A percentile compares a stretch with the other conserved stretches of the same genome.
These are phyloP conservation scores for Coelinius sp. DNA, from an alignment of 2,888 invertebrate genomes.

Conservation along the genomic window DNA sequence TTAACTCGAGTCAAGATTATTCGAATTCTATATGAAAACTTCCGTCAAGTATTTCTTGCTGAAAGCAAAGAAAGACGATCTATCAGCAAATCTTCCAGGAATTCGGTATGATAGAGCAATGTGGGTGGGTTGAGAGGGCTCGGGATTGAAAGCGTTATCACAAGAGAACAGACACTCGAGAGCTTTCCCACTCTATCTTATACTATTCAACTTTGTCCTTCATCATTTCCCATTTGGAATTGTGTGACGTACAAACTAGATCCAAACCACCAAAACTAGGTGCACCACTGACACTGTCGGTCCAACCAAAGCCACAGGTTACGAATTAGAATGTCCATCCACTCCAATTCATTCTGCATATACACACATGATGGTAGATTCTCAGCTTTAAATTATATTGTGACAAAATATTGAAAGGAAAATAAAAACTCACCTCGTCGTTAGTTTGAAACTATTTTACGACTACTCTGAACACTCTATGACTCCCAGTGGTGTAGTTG, in stretches of 20 bases:
- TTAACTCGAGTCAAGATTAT: too few species aligned
- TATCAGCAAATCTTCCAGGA: background rate
- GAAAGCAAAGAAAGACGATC: background rate
- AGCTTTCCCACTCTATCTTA: constrained; percentile 7
- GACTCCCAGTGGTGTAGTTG: background rate
- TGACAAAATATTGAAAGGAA: background rate
- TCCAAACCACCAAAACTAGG: constrained; percentile 45
- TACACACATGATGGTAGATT: background rate
- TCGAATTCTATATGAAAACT: too few species aligned
- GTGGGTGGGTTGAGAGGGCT: background rate
- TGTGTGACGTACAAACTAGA: constrained; percentile 37
- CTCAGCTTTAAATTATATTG: background rate
- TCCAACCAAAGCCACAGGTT: background rate
- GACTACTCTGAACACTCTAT: background rate
- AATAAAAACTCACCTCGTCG: background rate
- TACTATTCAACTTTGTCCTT: background rate
- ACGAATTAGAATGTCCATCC: background rate
- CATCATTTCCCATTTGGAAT: constrained; percentile 49
- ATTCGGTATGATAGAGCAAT: background rate
- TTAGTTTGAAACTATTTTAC: background rate
- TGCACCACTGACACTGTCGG: constrained; percentile 39
- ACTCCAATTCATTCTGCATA: background rate
- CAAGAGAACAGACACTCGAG: constrained; percentile 14
- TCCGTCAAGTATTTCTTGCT: too few species aligned
- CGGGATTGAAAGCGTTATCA: background rate